Evolutionary conservation across 2,113 vertebrate species (phyloP), one percentile per base, ranked within the genome.

Genomic region (Kryptolebias marmoratus): DNA sequence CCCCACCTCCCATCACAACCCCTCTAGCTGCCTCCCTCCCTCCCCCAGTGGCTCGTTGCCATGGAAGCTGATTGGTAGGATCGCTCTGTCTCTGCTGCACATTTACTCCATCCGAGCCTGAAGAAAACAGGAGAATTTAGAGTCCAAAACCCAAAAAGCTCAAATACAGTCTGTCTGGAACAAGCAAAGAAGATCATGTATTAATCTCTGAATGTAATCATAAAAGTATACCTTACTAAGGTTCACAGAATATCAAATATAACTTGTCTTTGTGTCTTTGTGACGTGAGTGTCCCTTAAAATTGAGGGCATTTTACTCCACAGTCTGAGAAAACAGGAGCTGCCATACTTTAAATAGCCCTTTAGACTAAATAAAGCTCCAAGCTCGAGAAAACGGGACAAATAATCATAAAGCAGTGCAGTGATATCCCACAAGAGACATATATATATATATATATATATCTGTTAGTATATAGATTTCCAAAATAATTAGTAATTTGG

Each of bases 51-150:
- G 90, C 87, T 77, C 64, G 92, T 92, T 93, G 88, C 91, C 91
- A 93, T 92, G 90, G 90, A 88, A 89, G 89, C 91, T 88, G 89
- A 90, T 88, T 92, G 92, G 90, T 87, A 84, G 80, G 86, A 87
- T 86, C 80, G 55, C 67, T 87, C 86, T 10, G 79, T 83, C 81
- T 88, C 83, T 79, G 72, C 77, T 54, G 77, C 72, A 83, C 77
- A 60, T 77, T 70, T 59, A 12, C 81, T 83, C 75, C 71, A 71
- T 82, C 71, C 59, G 68, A 53, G 42, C 73, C 71, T 52, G 67
- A 56, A 84, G 77, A 78, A 82, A 85, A 73, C 65, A 64, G 58
- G 74, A 60, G 47, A 28, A 72, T 57, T 71, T 45, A 36, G 53
- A 81, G 42, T 64, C 71, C 53, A 64, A 61, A 80, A 48, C 45